phyloP scores from a whole-genome alignment of 2,113 vertebrate genomes.

The Tyto alba region DNA sequence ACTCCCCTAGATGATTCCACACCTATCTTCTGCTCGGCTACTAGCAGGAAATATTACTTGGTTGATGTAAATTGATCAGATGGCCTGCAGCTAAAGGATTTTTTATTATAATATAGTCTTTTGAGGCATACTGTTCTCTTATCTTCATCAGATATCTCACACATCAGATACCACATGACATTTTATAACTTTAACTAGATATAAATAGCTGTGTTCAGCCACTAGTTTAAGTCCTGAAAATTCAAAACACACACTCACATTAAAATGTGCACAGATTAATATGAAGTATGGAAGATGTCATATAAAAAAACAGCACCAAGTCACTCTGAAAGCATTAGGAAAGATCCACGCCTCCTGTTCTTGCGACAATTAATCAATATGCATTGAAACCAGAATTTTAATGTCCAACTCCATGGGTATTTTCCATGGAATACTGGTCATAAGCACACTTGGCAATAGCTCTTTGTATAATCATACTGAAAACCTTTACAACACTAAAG shows the following conservation, averaged over 20 bases:
- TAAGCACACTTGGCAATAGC: not conserved
- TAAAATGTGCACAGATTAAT: not conserved
- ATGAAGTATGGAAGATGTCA: not conserved
- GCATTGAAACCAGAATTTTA: not conserved
- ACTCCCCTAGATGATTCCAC: not conserved
- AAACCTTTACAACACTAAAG: not conserved
- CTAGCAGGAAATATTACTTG: not conserved
- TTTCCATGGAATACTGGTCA: not conserved
- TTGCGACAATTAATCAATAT: not conserved
- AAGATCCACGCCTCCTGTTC: not conserved
- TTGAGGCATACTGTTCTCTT: not conserved
- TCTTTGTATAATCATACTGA: not conserved
- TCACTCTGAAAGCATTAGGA: not conserved
- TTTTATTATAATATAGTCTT: not conserved
- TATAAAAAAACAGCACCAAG: not conserved
- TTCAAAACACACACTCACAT: not conserved
- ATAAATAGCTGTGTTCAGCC: not conserved
- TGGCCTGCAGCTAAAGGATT: not conserved
- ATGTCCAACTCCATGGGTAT: not conserved
- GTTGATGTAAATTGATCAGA: not conserved
- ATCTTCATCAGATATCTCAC: not conserved
- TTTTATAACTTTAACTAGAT: not conserved
- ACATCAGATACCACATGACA: not conserved
- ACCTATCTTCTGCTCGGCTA: not conserved
- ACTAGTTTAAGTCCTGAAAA: not conserved